These are phyloP conservation scores for Alviniconcha marisindica DNA, from an alignment of 1,140 invertebrate genomes.

Conservation along the genomic window DNA sequence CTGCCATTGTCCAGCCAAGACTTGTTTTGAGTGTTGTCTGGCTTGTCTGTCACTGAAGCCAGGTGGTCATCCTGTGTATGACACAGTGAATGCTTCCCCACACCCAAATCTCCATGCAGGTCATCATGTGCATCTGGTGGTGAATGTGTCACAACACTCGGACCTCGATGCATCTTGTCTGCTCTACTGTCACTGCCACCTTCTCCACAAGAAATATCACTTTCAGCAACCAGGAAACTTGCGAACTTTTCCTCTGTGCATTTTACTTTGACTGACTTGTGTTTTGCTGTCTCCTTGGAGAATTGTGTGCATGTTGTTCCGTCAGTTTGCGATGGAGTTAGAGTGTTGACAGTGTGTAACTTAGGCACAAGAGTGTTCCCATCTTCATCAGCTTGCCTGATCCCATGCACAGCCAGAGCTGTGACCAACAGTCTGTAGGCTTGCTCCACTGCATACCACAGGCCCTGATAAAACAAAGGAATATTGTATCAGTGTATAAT, in stretches of 20 bases:
- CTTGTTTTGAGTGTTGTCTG: too few species aligned
- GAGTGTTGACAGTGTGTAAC: not conserved
- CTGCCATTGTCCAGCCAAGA: too few species aligned
- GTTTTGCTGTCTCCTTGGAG: slow-evolving; percentile 13
- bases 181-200: not conserved
- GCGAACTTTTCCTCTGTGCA: not conserved
- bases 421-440: slow-evolving; percentile 44
- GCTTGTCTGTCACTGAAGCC: too few species aligned
- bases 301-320: not conserved
- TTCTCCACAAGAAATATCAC: not conserved
- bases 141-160: too few species aligned
- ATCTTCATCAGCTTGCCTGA: not conserved
- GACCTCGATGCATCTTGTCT: too few species aligned
- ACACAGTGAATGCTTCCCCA: too few species aligned
- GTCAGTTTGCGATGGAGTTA: slow-evolving; percentile 11
- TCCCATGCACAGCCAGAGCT: slow-evolving; percentile 39
- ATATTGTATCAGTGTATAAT: too few species aligned
- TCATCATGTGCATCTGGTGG: too few species aligned
- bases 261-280: slow-evolving; percentile 7
- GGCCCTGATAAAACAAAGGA: slow-evolving; percentile 27
- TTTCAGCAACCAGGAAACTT: not conserved
- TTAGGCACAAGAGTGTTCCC: not conserved
- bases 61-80: too few species aligned
- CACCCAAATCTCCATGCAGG: too few species aligned
- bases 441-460: slow-evolving; percentile 47